phyloP scores from a whole-genome alignment of 2,797 vertebrate species.

The Thaleichthys pacificus region DNA sequence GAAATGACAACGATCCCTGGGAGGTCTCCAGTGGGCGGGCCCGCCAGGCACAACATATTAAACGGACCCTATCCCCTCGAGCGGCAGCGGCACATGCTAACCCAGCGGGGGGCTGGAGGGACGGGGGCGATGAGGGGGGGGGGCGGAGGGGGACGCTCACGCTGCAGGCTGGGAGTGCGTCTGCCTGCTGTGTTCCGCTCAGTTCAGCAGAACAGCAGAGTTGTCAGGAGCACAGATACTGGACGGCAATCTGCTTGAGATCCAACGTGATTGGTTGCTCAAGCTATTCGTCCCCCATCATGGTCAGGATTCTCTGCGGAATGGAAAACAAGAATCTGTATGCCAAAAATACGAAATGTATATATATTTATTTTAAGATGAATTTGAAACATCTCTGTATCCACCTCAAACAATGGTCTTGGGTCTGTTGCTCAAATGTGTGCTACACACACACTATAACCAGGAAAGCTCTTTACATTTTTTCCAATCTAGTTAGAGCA shows the following conservation, averaged over 20 bases:
- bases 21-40: slow-evolving; percentile 57
- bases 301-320: neutral
- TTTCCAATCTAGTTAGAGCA: slow-evolving; percentile 48
- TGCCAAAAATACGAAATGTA: too few species aligned
- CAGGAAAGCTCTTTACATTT: slow-evolving; percentile 36
- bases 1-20: slow-evolving; percentile 70
- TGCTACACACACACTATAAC: slow-evolving; percentile 18
- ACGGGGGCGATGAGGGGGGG: neutral
- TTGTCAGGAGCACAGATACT: neutral
- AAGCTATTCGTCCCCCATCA: too few species aligned
- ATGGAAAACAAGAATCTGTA: slow-evolving; percentile 22
- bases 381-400: slow-evolving; percentile 35
- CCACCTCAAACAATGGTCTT: neutral
- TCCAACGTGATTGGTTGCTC: too few species aligned
- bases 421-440: too few species aligned
- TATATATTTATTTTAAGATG: too few species aligned
- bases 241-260: too few species aligned
- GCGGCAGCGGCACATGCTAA: slow-evolving; percentile 24
- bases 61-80: slow-evolving; percentile 44
- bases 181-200: too few species aligned
- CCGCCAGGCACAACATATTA: slow-evolving; percentile 53
- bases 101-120: slow-evolving; percentile 6
- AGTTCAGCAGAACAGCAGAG: too few species aligned
- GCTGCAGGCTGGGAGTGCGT: too few species aligned
- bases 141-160: neutral